These are phyloP conservation scores for Axis porcinus DNA, from an alignment of 2,113 vertebrate genomes.

Conservation along the genomic window DNA sequence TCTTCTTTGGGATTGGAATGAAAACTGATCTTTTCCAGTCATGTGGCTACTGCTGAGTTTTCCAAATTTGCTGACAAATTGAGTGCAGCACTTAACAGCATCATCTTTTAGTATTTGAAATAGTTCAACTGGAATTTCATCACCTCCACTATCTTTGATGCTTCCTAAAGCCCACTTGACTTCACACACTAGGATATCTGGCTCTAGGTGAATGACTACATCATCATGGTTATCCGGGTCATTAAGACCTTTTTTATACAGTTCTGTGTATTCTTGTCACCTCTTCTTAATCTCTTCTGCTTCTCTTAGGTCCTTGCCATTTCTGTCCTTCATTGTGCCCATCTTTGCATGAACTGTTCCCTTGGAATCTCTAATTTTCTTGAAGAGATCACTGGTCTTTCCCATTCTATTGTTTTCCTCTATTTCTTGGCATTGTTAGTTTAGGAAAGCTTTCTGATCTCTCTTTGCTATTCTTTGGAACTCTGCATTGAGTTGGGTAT, in stretches of 20 bases:
- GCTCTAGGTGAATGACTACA: background rate
- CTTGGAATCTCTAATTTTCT: background rate
- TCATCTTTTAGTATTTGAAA: background rate
- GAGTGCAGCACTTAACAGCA: background rate
- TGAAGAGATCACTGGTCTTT: background rate
- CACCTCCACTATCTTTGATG: background rate
- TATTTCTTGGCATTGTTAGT: background rate
- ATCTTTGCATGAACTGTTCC: background rate
- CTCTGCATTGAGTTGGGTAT: background rate
- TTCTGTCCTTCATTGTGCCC: background rate
- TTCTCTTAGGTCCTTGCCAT: background rate
- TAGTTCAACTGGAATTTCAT: background rate
- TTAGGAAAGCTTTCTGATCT: background rate
- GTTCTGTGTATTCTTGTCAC: background rate
- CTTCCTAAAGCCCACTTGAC: background rate
- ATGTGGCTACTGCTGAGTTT: background rate
- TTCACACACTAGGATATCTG: background rate
- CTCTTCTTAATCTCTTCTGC: background rate
- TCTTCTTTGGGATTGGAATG: background rate
- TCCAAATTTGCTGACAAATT: background rate
- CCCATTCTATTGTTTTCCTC: background rate
- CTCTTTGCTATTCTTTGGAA: background rate
- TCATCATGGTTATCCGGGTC: background rate
- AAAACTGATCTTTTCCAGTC: background rate
- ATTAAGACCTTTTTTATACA: background rate